Evolutionary conservation across 2,888 invertebrate genomes (phyloP).

Genomic region (Monochamus alternatus): DNA sequence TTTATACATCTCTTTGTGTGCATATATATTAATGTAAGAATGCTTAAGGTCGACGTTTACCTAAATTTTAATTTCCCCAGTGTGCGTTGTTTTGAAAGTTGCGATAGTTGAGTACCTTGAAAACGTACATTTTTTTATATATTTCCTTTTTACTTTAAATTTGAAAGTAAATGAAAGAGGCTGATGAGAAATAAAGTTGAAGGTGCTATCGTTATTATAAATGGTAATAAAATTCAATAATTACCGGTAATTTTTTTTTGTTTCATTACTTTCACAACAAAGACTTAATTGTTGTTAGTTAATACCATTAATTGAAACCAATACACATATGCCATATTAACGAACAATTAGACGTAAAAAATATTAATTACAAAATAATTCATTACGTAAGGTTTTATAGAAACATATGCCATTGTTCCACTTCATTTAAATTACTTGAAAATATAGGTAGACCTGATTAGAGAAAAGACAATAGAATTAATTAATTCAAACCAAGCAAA

Average conservation of each 20-base stretch:
- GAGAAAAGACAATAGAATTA: no score
- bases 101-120: constrained; percentile 57
- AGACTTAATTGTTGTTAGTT: neutral
- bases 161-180: constrained; percentile 51
- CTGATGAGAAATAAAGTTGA: constrained; percentile 48
- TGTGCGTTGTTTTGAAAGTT: constrained; percentile 47
- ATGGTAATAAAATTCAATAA: constrained; percentile 11
- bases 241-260: constrained; percentile 1
- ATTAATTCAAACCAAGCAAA: no score
- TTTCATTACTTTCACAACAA: constrained; percentile 12
- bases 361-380: no score
- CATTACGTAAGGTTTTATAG: no score
- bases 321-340: neutral
- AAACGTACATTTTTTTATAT: constrained; percentile 51
- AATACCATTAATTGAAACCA: neutral
- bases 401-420: no score
- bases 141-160: constrained; percentile 52
- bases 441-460: no score
- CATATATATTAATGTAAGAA: constrained; percentile 14
- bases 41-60: constrained; percentile 42
- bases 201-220: constrained; percentile 39
- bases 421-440: no score
- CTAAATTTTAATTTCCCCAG: constrained; percentile 49
- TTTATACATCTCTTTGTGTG: constrained; percentile 33
- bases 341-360: neutral